Base-by-base conservation (phyloP, 1,140 invertebrate genomes). In the Eriosoma lanigerum region DNA sequence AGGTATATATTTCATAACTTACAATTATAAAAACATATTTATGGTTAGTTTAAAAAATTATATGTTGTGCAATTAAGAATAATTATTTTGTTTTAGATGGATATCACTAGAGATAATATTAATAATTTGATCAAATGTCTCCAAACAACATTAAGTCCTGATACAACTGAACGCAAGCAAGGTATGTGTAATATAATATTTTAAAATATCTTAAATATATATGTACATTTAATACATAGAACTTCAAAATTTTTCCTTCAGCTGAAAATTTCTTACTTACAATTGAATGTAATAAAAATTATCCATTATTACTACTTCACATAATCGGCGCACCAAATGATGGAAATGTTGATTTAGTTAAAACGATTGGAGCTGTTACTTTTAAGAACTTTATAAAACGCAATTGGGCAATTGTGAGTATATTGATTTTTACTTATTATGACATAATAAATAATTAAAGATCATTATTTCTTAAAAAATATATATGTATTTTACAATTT, bases 301-400 rank as follows among this genome's bases (percentile, higher is more conserved):
- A 97, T 88, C 91, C 95, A 0, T 87, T 97, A 10, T 86, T 98
- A 26, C 86, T 98, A 29, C 87, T 98, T 3, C 90, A 93, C 84
- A 87, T 98, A 12, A 90, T 98, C 76, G 92, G 95, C 82, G 95
- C 94, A 84, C 85, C 89, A 38, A 90, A 92, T 82, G 90, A 92
- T 83, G 87, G 93, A 32, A 64, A 66, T 62, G 92, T 96, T 82
- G 86, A 92, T 82, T 93, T 92, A 9, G 93, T 98, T 66, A 88
- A 95, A 84, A 88, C 96, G 58, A 93, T 95, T 52, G 94, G 94
- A 64, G 92, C 96, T 60, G 92, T 99, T 83, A 92, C 93, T 19
- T 97, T 99, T 84, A 99, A 99, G 86, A 99, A 99, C 86, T 97
- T 93, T 86, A 91, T 98, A 9, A 98, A 98, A 86, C 88, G 95